Evolutionary conservation across 92 coral and sea anemone species (phyloP).

Genomic region (Heteractis magnifica): DNA sequence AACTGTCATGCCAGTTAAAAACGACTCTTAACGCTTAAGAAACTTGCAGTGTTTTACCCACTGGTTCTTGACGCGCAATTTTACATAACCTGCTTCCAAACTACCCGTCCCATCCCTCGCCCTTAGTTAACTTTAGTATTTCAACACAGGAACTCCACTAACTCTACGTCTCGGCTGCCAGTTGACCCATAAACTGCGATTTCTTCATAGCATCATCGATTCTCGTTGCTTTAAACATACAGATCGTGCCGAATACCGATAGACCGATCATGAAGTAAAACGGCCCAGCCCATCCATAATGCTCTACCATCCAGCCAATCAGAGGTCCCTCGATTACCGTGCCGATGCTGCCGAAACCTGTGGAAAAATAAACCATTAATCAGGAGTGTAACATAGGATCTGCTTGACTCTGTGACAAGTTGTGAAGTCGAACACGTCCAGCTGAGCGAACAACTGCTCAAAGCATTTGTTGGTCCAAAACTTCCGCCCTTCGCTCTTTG

Average conservation of each 20-base stretch:
- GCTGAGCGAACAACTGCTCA: no score
- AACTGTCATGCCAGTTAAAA: no score
- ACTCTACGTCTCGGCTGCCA: constrained; percentile 31
- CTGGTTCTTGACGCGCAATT: no score
- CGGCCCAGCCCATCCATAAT: constrained; percentile 91
- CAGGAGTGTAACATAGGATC: no score
- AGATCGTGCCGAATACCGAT: constrained; percentile 70
- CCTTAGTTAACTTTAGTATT: not conserved
- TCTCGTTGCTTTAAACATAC: constrained; percentile 76
- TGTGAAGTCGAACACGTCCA: no score
- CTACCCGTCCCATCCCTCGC: no score
- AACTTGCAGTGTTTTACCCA: no score
- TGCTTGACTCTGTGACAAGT: no score
- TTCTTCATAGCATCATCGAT: constrained; percentile 62
- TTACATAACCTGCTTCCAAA: no score
- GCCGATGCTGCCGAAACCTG: constrained; percentile 96
- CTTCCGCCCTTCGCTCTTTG: not conserved
- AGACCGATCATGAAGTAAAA: constrained; percentile 85
- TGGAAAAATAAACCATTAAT: not conserved
- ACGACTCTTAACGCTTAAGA: no score
- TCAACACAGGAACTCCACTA: not conserved
- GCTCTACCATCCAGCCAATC: constrained; percentile 87
- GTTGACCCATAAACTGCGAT: constrained; percentile 72
- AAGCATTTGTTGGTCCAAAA: no score
- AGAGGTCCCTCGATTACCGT: constrained; percentile 92